These are phyloP conservation scores for Ciconia boyciana DNA, from an alignment of 2,113 vertebrate genomes.

Conservation along the genomic window DNA sequence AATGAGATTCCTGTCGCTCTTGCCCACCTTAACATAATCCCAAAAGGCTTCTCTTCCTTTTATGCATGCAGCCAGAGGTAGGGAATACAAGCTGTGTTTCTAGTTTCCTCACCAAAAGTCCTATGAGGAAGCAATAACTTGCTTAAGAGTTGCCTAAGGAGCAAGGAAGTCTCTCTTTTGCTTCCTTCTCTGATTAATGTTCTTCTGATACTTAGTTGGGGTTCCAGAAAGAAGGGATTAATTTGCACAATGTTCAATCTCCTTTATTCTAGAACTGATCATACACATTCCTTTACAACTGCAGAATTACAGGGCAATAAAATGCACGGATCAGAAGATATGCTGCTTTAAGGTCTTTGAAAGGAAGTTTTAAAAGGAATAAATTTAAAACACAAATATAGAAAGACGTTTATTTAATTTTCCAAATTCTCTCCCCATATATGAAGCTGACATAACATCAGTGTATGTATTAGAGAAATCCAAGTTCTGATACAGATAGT, in stretches of 20 bases:
- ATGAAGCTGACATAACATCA: neutral
- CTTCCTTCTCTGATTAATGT: neutral
- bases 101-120: neutral
- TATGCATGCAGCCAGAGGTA: neutral
- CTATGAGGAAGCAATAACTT: neutral
- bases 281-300: neutral
- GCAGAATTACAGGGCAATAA: neutral
- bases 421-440: neutral
- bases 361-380: neutral
- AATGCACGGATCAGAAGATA: neutral
- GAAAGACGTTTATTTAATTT: neutral
- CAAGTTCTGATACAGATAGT: neutral
- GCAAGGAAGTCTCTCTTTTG: neutral
- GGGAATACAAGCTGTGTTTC: neutral
- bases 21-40: neutral
- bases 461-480: neutral
- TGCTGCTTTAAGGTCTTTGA: neutral
- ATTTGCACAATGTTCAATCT: neutral
- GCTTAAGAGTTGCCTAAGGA: neutral
- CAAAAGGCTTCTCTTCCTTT: neutral
- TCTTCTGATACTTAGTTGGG: neutral
- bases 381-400: neutral
- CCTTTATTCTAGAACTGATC: neutral
- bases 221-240: neutral
- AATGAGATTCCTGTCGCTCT: neutral